phyloP scores from a whole-genome alignment of 2,113 vertebrate species.

The Podarcis raffonei region DNA sequence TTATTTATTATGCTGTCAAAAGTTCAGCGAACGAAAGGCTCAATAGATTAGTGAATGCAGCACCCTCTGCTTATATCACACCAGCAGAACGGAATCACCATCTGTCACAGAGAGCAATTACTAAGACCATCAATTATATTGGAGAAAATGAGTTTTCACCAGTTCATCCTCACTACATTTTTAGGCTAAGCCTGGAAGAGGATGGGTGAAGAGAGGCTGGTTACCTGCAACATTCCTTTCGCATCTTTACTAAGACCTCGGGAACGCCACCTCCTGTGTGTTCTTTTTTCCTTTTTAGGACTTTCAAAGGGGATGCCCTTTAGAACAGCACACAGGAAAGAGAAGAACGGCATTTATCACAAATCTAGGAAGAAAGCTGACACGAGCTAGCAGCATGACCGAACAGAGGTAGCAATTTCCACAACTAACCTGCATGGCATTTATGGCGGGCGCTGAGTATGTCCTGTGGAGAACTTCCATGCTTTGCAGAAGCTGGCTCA shows the following conservation, averaged over 20 bases:
- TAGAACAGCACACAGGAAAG: slow-evolving; percentile 61
- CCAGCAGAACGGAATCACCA: slow-evolving; percentile 1
- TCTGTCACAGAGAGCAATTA: background rate
- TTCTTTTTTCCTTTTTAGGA: slow-evolving; percentile 95
- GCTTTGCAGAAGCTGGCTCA: slow-evolving; percentile 91
- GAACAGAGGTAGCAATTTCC: slow-evolving; percentile 22
- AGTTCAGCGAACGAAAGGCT: background rate
- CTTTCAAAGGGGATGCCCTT: slow-evolving; percentile 92
- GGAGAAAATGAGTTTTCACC: slow-evolving; percentile 1
- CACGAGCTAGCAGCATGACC: background rate
- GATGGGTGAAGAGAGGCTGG: background rate
- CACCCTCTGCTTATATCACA: background rate
- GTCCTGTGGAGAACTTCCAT: slow-evolving; percentile 98
- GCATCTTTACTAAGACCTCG: slow-evolving; percentile 91
- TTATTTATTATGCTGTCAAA: background rate
- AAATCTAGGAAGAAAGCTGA: slow-evolving; percentile 9
- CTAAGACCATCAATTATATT: background rate
- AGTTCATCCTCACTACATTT: background rate
- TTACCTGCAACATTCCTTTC: slow-evolving; percentile 94
- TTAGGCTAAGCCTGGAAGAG: background rate
- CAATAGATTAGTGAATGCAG: background rate
- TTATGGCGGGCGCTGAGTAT: slow-evolving; percentile 94
- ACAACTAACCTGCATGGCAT: slow-evolving; percentile 89
- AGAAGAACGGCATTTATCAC: slow-evolving; percentile 40
- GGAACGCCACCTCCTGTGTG: slow-evolving; percentile 87